These are phyloP conservation scores for Agrenia bidenticulata DNA, from an alignment of 2,888 invertebrate genomes.

Conservation along the genomic window DNA sequence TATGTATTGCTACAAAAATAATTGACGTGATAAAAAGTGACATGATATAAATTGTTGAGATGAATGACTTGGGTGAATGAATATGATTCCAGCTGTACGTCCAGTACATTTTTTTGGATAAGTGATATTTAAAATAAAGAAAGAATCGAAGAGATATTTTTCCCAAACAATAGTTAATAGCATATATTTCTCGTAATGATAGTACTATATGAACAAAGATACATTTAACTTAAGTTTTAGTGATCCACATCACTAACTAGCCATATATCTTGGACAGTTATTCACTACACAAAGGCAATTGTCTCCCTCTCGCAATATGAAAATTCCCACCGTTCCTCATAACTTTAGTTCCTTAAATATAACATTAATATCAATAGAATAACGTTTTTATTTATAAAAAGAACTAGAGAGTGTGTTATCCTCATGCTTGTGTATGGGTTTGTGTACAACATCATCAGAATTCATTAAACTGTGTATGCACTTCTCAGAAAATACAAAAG, in stretches of 20 bases:
- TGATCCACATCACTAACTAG: neutral
- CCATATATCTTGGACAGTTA: conserved; percentile 19
- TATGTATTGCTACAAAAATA: too few species aligned
- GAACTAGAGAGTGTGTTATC: conserved; percentile 6
- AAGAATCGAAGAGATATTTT: too few species aligned
- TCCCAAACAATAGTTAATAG: conserved; percentile 6
- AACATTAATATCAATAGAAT: neutral
- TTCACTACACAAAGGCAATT: conserved; percentile 19
- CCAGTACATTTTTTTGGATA: too few species aligned
- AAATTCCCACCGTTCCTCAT: neutral
- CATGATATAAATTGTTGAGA: too few species aligned
- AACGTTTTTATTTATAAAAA: conserved; percentile 3
- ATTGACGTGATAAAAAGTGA: too few species aligned
- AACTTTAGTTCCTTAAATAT: too few species aligned
- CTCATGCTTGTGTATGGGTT: neutral
- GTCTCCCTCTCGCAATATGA: conserved; percentile 6
- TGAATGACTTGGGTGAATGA: too few species aligned
- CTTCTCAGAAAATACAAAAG: conserved; percentile 9
- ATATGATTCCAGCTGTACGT: too few species aligned
- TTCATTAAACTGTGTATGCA: neutral
- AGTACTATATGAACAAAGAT: conserved; percentile 6
- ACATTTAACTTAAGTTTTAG: neutral
- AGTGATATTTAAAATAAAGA: too few species aligned
- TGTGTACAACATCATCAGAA: conserved; percentile 3
- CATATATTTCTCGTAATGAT: conserved; percentile 13